phyloP scores from a whole-genome alignment of 1,140 invertebrate genomes.

The Tribolium madens region DNA sequence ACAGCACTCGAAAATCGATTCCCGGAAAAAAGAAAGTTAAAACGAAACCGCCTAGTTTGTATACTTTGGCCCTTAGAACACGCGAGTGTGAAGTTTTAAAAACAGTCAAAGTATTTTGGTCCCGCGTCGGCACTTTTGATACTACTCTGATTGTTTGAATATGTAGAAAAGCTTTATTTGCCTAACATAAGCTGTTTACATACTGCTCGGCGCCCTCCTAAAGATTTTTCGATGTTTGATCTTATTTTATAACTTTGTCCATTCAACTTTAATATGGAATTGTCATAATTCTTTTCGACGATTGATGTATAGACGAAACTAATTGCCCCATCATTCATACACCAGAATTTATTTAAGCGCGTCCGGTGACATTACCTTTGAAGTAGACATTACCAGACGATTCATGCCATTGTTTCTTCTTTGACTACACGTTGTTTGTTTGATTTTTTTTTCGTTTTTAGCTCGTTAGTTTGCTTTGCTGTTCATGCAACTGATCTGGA shows the following conservation, averaged over 20 bases:
- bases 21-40: slow-evolving; percentile 46
- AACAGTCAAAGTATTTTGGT: slow-evolving; percentile 44
- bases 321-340: slow-evolving; percentile 29
- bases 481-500: background rate
- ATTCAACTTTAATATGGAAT: background rate
- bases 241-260: slow-evolving; percentile 38
- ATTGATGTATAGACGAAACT: slow-evolving; percentile 31
- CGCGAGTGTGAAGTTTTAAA: slow-evolving; percentile 48
- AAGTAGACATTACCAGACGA: background rate
- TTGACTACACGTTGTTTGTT: slow-evolving; percentile 12
- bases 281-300: slow-evolving; percentile 6
- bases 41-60: slow-evolving; percentile 48
- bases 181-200: slow-evolving; percentile 53
- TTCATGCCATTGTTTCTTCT: slow-evolving; percentile 20
- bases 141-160: slow-evolving; percentile 52
- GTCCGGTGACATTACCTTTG: slow-evolving; percentile 29
- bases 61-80: slow-evolving; percentile 49
- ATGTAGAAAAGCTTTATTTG: slow-evolving; percentile 56
- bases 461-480: background rate
- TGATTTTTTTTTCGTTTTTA: slow-evolving; percentile 1
- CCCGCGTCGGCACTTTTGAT: slow-evolving; percentile 51
- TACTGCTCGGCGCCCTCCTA: slow-evolving; percentile 40
- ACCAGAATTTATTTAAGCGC: slow-evolving; percentile 11
- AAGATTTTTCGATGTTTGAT: slow-evolving; percentile 33
- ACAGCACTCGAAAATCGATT: slow-evolving; percentile 39